Evolutionary conservation across 2,888 invertebrate genomes (phyloP).

Genomic region (Apoda limacodes): DNA sequence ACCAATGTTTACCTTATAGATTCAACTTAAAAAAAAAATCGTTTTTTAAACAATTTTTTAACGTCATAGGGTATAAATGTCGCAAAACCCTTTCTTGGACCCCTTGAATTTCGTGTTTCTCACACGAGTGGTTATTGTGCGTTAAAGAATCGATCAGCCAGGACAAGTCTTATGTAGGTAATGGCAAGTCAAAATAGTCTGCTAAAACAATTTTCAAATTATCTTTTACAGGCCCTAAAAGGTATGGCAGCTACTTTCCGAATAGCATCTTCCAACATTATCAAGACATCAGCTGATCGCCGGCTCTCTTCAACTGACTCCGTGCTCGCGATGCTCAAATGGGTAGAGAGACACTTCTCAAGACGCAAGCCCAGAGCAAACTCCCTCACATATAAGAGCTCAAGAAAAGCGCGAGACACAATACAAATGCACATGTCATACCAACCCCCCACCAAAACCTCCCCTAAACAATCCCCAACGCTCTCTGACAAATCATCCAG

Average conservation of each 20-base stretch:
- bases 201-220: too few relatives aligned
- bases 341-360: conserved; percentile 89
- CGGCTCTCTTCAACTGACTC: conserved; percentile 91
- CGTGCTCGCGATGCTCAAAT: conserved; percentile 88
- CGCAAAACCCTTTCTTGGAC: too few relatives aligned
- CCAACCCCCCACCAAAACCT: conserved; percentile 45
- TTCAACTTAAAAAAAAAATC: too few relatives aligned
- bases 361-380: conserved; percentile 81
- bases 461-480: conserved; percentile 45
- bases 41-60: too few relatives aligned
- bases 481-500: conserved; percentile 37
- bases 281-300: conserved; percentile 87
- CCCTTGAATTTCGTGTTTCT: too few relatives aligned
- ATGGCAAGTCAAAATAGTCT: too few relatives aligned
- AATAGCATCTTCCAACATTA: conserved; percentile 85
- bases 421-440: conserved; percentile 85
- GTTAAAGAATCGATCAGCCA: too few relatives aligned
- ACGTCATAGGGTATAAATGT: too few relatives aligned
- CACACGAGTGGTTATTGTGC: too few relatives aligned
- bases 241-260: conserved; percentile 95
- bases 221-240: conserved; percentile 92
- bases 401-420: conserved; percentile 73
- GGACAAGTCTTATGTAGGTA: too few relatives aligned
- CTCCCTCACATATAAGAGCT: conserved; percentile 67
- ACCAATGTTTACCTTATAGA: too few relatives aligned